Conservation (phyloP, 2,888 invertebrate genomes). For the Catonia carolina region DNA sequence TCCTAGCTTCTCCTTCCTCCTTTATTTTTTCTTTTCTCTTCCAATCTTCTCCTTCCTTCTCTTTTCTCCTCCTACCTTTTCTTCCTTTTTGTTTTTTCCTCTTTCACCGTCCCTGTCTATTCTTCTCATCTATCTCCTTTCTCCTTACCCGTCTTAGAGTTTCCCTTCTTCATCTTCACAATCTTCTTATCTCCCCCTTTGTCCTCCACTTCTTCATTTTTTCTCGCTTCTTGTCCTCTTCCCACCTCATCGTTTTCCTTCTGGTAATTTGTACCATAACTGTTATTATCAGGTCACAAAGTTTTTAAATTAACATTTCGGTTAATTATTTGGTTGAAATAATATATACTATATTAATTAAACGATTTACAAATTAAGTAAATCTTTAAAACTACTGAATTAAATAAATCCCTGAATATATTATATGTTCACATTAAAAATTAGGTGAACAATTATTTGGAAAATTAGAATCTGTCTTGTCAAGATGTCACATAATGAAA, state of each 20-base stretch:
- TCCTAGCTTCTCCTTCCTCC: not conserved
- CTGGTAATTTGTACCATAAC: not conserved
- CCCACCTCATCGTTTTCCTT: not conserved
- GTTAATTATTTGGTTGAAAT: too few species aligned
- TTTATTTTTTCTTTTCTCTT: not conserved
- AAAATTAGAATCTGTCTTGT: too few species aligned
- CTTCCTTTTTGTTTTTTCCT: not conserved
- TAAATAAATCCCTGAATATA: too few species aligned
- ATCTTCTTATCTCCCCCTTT: not conserved
- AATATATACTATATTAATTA: too few species aligned
- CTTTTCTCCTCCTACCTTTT: not conserved
- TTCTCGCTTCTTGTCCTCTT: not conserved
- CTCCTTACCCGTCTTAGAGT: not conserved
- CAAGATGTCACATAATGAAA: too few species aligned
- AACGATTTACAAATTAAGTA: too few species aligned
- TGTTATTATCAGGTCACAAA: not conserved
- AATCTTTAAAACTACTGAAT: too few species aligned
- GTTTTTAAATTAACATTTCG: too few species aligned
- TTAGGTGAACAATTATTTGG: too few species aligned
- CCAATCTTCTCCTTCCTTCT: not conserved
- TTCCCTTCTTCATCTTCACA: not conserved
- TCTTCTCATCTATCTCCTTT: not conserved
- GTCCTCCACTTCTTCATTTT: not conserved
- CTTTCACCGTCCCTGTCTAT: not conserved
- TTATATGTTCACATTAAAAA: too few species aligned